Evolutionary conservation across 1,140 invertebrate genomes (phyloP).

Genomic region (Lasaia peninsularis): DNA sequence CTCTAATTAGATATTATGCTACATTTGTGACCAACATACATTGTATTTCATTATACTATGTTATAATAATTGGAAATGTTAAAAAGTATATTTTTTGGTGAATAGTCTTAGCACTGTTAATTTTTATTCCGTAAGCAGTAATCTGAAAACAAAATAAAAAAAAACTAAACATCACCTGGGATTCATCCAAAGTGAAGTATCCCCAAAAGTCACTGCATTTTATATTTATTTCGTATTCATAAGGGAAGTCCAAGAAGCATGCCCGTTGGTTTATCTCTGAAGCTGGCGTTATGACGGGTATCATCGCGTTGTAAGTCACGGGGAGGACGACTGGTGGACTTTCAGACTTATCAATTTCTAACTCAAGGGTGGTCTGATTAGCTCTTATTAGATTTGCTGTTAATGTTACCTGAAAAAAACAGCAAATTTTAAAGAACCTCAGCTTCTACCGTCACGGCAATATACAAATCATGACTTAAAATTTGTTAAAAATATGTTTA

Average conservation of each 20-base stretch:
- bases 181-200: conserved; percentile 53
- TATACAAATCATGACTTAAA: too few relatives aligned
- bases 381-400: conserved; percentile 61
- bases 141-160: too few relatives aligned
- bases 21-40: too few relatives aligned
- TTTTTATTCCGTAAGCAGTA: too few relatives aligned
- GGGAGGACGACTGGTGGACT: conserved; percentile 58
- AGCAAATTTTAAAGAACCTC: not conserved
- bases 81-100: too few relatives aligned
- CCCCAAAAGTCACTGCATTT: conserved; percentile 49
- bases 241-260: conserved; percentile 55
- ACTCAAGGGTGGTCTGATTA: conserved; percentile 55
- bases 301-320: conserved; percentile 55
- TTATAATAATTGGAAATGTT: too few relatives aligned
- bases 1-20: too few relatives aligned
- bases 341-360: conserved; percentile 64
- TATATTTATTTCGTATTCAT: conserved; percentile 45
- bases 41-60: too few relatives aligned
- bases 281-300: conserved; percentile 48
- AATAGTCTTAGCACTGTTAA: too few relatives aligned
- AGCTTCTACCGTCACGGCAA: too few relatives aligned
- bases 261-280: conserved; percentile 53
- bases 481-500: not conserved
- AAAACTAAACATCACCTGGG: conserved; percentile 32
- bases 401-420: conserved; percentile 48